A percentile compares a stretch with the other conserved stretches of the same genome.
These are phyloP conservation scores for Tragelaphus scriptus DNA, from an alignment of 2,113 vertebrate genomes.

Conservation along the genomic window DNA sequence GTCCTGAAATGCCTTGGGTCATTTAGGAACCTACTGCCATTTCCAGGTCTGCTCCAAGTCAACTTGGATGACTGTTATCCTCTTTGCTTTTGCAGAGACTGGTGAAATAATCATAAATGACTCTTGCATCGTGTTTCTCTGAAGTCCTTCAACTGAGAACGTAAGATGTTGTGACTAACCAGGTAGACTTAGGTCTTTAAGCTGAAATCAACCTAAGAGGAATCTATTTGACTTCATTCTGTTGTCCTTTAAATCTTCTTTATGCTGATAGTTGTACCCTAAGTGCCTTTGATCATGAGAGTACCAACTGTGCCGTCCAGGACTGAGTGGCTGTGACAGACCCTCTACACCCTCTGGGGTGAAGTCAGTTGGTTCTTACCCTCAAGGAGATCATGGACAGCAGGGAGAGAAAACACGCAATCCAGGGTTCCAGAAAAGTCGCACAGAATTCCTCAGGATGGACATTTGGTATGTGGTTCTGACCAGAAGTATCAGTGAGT, in stretches of 20 bases:
- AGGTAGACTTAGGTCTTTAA: background rate
- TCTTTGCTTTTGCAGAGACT: background rate
- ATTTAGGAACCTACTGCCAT: background rate
- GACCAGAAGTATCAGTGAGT: background rate
- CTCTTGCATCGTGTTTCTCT: background rate
- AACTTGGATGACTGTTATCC: background rate
- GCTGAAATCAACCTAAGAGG: background rate
- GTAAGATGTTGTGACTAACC: background rate
- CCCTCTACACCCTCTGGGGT: background rate
- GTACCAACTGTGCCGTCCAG: background rate
- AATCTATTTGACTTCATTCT: constrained; percentile 4
- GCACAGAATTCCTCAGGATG: background rate
- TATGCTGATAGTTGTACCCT: background rate
- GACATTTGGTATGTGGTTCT: background rate
- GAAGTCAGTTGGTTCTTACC: background rate
- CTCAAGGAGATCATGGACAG: background rate
- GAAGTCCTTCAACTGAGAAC: background rate
- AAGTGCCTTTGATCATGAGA: background rate
- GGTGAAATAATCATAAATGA: background rate
- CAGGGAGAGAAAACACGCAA: background rate
- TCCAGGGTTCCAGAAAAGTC: background rate
- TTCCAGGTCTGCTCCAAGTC: background rate
- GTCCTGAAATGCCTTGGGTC: background rate
- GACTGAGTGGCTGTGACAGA: background rate
- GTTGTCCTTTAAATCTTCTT: background rate